These are phyloP conservation scores for Steatornis caripensis DNA, from an alignment of 2,113 vertebrate genomes.

Conservation along the genomic window DNA sequence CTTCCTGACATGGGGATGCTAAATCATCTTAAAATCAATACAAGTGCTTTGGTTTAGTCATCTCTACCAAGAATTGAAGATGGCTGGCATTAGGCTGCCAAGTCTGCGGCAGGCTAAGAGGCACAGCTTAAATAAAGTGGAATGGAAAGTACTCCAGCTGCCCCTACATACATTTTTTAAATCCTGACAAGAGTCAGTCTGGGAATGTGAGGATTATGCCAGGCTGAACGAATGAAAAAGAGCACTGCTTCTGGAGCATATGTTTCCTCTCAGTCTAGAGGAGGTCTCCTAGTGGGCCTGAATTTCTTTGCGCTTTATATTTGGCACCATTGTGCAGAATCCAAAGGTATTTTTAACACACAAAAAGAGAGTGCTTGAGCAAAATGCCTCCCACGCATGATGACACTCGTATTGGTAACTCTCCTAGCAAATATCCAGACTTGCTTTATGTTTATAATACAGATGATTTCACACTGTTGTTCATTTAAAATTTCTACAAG, in stretches of 20 bases:
- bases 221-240: conserved; percentile 17
- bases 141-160: conserved; percentile 50
- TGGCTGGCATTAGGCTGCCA: conserved; percentile 41
- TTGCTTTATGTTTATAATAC: not conserved
- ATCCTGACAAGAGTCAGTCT: conserved; percentile 46
- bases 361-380: not conserved
- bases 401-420: not conserved
- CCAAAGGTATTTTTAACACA: not conserved
- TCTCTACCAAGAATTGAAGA: not conserved
- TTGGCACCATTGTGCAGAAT: not conserved
- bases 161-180: conserved; percentile 19
- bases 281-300: conserved; percentile 17
- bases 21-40: conserved; percentile 27
- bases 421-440: not conserved
- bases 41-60: not conserved
- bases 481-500: not conserved
- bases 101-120: conserved; percentile 21
- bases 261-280: conserved; percentile 48
- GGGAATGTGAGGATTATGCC: conserved; percentile 50
- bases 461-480: not conserved
- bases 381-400: not conserved
- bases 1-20: not conserved
- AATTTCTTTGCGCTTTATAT: conserved; percentile 16
- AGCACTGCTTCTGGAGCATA: conserved; percentile 34
- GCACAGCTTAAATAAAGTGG: conserved; percentile 36